Conservation (phyloP, 2,797 vertebrate species). For the Tadarida brasiliensis region DNA sequence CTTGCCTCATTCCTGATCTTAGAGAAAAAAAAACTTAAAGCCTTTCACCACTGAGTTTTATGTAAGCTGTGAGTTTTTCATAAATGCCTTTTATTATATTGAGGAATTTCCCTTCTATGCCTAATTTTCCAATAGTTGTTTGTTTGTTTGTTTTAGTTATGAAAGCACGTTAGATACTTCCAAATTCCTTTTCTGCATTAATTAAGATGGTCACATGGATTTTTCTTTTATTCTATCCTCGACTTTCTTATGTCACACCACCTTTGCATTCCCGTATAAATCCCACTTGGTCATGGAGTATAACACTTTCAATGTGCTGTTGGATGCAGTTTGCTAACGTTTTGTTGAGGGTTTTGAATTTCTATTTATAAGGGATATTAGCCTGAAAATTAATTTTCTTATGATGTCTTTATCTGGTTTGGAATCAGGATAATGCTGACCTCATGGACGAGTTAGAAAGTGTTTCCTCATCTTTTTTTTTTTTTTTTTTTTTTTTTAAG, state of each 20-base stretch:
- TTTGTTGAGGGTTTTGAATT: neutral
- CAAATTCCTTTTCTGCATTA: neutral
- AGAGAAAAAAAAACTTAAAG: neutral
- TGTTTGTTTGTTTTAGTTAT: neutral
- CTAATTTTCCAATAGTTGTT: neutral
- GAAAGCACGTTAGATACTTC: neutral
- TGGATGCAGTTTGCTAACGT: neutral
- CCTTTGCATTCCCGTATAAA: neutral
- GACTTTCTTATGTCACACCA: neutral
- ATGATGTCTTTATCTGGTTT: neutral
- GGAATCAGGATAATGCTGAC: neutral
- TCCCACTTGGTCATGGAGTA: neutral
- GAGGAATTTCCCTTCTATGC: neutral
- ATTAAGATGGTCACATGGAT: neutral
- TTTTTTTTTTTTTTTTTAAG: neutral
- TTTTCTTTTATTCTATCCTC: neutral
- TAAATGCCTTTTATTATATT: neutral
- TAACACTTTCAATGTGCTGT: neutral
- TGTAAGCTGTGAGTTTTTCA: neutral
- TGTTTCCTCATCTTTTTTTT: neutral
- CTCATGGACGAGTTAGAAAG: neutral
- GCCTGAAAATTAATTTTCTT: neutral
- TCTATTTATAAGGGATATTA: neutral
- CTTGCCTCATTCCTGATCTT: neutral
- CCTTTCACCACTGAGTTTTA: neutral